phyloP scores from a whole-genome alignment of 1,140 invertebrate genomes.

The Drosophila setifemur region DNA sequence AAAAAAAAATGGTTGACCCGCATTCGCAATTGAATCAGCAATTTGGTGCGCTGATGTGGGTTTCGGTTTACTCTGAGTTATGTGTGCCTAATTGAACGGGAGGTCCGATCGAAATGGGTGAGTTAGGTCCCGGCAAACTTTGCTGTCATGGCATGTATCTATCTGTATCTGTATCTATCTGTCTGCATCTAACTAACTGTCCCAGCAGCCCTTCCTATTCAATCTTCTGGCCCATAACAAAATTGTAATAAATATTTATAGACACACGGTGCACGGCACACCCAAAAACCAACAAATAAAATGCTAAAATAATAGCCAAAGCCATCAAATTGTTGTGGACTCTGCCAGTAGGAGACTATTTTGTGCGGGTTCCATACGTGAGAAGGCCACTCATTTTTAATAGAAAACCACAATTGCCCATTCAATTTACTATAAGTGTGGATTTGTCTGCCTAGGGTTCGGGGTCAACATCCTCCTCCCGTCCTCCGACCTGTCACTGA shows the following conservation, averaged over 20 bases:
- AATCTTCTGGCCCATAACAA: constrained; percentile 36
- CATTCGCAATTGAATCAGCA: constrained; percentile 69
- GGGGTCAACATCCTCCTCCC: background rate
- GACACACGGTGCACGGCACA: constrained; percentile 33
- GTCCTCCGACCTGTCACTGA: background rate
- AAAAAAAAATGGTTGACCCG: constrained; percentile 40
- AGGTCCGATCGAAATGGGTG: constrained; percentile 22
- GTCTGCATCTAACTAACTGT: constrained; percentile 33
- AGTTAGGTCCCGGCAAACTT: constrained; percentile 33
- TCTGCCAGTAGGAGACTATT: constrained; percentile 3
- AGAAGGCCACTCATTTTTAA: constrained; percentile 48
- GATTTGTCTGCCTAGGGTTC: constrained; percentile 6
- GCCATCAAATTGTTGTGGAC: constrained; percentile 59
- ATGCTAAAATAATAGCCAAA: constrained; percentile 51
- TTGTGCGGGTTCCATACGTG: constrained; percentile 16
- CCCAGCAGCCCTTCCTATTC: constrained; percentile 32
- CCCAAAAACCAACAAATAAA: constrained; percentile 22
- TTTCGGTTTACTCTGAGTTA: constrained; percentile 37
- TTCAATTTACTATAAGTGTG: constrained; percentile 39
- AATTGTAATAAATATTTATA: constrained; percentile 71
- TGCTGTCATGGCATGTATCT: constrained; percentile 36
- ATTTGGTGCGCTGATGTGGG: constrained; percentile 58
- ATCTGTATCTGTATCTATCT: constrained; percentile 17
- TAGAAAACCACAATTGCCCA: constrained; percentile 57
- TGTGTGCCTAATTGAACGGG: constrained; percentile 61